Evolutionary conservation across 2,888 invertebrate species (phyloP).

Genomic region (Himalopsyche anomala): DNA sequence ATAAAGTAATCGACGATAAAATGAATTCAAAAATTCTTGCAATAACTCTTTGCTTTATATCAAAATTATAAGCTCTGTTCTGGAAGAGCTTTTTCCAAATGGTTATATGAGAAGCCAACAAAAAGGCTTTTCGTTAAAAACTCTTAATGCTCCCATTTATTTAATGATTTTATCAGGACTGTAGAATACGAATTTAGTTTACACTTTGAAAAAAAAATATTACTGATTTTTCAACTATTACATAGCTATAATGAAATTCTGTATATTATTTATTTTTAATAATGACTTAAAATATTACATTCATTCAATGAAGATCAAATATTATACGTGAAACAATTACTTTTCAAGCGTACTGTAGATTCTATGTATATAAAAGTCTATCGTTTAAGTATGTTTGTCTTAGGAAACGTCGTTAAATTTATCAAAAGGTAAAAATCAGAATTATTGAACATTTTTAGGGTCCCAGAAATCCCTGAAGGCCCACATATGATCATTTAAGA

Average conservation of each 20-base stretch:
- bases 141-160: neutral
- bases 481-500: slow-evolving; percentile 15
- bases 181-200: too few species aligned
- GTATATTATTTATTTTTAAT: too few species aligned
- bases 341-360: too few species aligned
- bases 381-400: slow-evolving; percentile 3
- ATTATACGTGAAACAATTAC: too few species aligned
- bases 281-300: too few species aligned
- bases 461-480: neutral
- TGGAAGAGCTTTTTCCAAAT: neutral
- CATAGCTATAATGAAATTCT: too few species aligned
- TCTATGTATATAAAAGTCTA: neutral
- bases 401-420: slow-evolving; percentile 29
- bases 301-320: too few species aligned
- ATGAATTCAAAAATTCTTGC: neutral
- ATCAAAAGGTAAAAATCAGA: slow-evolving; percentile 28
- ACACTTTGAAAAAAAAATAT: too few species aligned
- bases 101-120: neutral
- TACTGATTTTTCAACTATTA: too few species aligned
- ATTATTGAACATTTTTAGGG: slow-evolving; percentile 22
- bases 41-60: slow-evolving; percentile 22
- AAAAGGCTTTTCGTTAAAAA: neutral
- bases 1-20: slow-evolving; percentile 26
- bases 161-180: too few species aligned
- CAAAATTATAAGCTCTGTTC: neutral